Evolutionary conservation across 2,113 vertebrate species (phyloP), one percentile per base, ranked within the genome.

Genomic region (Poeciliopsis retropinna): DNA sequence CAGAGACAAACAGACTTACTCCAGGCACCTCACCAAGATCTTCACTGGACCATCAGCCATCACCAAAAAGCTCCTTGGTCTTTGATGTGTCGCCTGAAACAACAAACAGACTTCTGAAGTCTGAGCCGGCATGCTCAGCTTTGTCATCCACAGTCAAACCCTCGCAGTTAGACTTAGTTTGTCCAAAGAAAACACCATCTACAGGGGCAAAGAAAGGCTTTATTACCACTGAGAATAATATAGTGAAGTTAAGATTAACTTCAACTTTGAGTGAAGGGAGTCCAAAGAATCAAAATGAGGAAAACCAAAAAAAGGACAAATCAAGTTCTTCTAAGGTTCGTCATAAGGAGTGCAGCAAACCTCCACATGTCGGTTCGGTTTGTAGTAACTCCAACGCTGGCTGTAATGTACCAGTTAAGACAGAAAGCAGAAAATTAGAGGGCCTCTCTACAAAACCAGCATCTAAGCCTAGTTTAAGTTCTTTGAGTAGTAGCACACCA

Each of bases 181-280:
- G 34, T 44, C 4, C 27, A 34, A 70, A 29, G 7, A 74, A 25
- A 29, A 64, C 0, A 3, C 25, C 37, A 10, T 12, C 62, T 34
- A n/a, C 3, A 0, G 85, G 74, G 11, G 71, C 64, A 68, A 86
- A 74, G 81, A 80, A 82, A 70, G 66, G 32, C 22, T 72, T 22
- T 44, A 5, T 80, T 25, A 54, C 11, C 29, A 29, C 1, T 64
- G n/a, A 69, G 1, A 65, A 64, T 57, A 4, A 64, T 1, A 15
- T 65, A 31, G 1, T 79, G 11, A 65, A 37, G 1, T 32, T 85
- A 72, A 37, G 1, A 19, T 70, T 63, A 8, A 0, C 60, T 39
- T 30, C 32, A 54, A 76, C 57, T 30, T 4, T 39, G 47, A 12
- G 7, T 65, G 83, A 75, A 34, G 76, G 60, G 28, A 13, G 27